A percentile compares a stretch with the other conserved stretches of the same genome.
phyloP scores from a whole-genome alignment of 2,113 vertebrate species.

The Rhynchopsitta pachyrhyncha region DNA sequence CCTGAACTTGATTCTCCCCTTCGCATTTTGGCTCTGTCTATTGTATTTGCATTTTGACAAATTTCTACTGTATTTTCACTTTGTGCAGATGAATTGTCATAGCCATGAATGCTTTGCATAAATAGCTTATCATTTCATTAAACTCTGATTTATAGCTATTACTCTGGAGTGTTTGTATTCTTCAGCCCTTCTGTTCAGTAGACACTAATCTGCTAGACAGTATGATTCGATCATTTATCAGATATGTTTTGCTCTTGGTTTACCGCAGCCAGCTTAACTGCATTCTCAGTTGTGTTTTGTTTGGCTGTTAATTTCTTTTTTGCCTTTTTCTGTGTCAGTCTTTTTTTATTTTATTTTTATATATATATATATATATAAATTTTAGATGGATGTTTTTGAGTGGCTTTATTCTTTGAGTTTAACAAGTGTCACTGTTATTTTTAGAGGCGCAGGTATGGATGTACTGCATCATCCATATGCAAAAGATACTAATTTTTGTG shows the following conservation, averaged over 20 bases:
- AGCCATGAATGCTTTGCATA: not conserved
- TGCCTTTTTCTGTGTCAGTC: rapidly evolving
- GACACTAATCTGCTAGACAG: not conserved
- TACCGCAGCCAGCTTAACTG: not conserved
- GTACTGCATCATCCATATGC: not conserved
- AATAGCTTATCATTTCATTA: conserved; percentile 36
- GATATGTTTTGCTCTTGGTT: not conserved
- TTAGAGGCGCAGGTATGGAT: not conserved
- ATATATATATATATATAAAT: not conserved
- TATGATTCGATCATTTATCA: not conserved
- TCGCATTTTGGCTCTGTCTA: not conserved
- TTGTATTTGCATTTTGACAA: not conserved
- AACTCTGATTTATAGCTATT: not conserved
- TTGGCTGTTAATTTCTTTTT: not conserved
- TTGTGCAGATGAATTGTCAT: not conserved
- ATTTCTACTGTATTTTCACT: not conserved
- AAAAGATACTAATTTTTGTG: not conserved
- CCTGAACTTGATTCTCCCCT: not conserved
- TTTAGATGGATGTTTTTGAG: not conserved
- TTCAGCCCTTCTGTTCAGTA: conserved; percentile 11
- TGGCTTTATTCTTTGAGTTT: not conserved
- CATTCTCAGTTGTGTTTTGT: not conserved
- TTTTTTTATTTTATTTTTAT: no score
- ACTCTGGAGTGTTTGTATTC: not conserved
- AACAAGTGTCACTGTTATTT: not conserved